A percentile compares a stretch with the other conserved stretches of the same genome.
These are phyloP conservation scores for Leptoteleia sp. DNA, from an alignment of 1,140 invertebrate species.

Conservation along the genomic window DNA sequence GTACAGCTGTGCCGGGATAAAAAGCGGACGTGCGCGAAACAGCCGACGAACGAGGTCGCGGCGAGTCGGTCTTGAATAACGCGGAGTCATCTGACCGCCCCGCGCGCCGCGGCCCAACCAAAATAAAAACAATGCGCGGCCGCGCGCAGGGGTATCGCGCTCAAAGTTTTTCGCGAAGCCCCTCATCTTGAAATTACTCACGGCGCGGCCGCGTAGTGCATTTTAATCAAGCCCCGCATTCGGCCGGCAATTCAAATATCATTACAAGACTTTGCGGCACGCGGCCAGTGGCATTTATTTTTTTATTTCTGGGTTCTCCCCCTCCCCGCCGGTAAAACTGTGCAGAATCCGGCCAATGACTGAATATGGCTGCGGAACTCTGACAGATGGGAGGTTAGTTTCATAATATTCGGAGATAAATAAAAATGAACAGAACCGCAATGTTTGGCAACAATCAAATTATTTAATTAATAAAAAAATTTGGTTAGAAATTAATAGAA, in stretches of 20 bases:
- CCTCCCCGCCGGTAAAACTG: too few relatives aligned
- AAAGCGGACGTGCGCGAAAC: conserved; percentile 12
- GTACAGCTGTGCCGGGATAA: conserved; percentile 32
- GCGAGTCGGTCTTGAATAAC: conserved; percentile 38
- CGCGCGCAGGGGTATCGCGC: conserved; percentile 48
- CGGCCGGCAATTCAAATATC: conserved; percentile 74
- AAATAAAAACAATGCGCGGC: conserved; percentile 29
- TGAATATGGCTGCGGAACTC: too few relatives aligned
- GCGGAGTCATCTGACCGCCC: conserved; percentile 36
- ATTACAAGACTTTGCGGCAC: conserved; percentile 59
- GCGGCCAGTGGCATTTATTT: too few relatives aligned
- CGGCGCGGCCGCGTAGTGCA: conserved; percentile 56
- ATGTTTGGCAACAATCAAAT: too few relatives aligned
- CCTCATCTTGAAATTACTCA: conserved; percentile 75
- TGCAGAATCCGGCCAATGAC: too few relatives aligned
- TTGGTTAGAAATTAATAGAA: too few relatives aligned
- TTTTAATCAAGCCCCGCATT: conserved; percentile 76
- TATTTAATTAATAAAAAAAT: too few relatives aligned
- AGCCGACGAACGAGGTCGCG: conserved; percentile 3
- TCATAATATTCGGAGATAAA: too few relatives aligned
- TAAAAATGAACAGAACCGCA: too few relatives aligned
- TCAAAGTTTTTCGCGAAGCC: conserved; percentile 68
- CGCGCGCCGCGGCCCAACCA: conserved; percentile 1
- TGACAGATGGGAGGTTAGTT: too few relatives aligned
- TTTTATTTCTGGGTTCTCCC: too few relatives aligned